Evolutionary conservation across 2,113 vertebrate genomes (phyloP), one percentile per base, ranked within the genome.

Genomic region (Cariama cristata): DNA sequence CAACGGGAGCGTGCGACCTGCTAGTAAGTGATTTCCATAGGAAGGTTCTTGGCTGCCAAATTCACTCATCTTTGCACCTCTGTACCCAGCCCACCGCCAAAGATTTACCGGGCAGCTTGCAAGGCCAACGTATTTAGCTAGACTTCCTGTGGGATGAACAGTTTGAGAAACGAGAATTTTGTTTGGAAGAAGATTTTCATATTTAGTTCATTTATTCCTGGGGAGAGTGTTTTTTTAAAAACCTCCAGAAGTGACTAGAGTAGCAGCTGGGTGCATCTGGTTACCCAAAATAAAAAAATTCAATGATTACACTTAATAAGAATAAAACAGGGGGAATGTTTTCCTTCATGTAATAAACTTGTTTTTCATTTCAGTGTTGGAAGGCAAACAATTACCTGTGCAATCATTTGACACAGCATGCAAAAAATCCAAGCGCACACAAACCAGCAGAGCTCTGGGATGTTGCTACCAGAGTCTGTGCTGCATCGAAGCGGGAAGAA

Each of bases 331-430:
- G 33, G 40, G 33, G 26, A 80, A 60, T 68, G 66, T 96, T 96
- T 90, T 82, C 64, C 32, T 86, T 96, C 68, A 64, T 24, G 9
- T 67, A 86, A 67, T 86, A 83, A 62, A 92, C 93, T 76, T 79
- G 56, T 45, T 97, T 98, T 93, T 75, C n/a, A 17, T 96, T 96
- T 93, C 60, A 73, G 47, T 56, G 66, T 96, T 72, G 82, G 92
- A 87, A 90, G 52, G 67, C 28, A 96, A 97, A 82, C 80, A 88
- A 94, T 97, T 93, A 96, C 83, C 93, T 52, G 21, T 68, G 74
- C 71, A 87, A 72, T 91, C 84, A 93, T 82, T 82, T 93, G 80
- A 90, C 90, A 90, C 84, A 94, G 90, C 92, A 94, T 68, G 90
- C 42, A 60, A 87, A 80, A 79, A 79, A 68, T 15, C 64, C 50